A percentile compares a stretch with the other conserved stretches of the same genome.
Conservation (phyloP, 2,797 vertebrate species). For the Varecia variegata region DNA sequence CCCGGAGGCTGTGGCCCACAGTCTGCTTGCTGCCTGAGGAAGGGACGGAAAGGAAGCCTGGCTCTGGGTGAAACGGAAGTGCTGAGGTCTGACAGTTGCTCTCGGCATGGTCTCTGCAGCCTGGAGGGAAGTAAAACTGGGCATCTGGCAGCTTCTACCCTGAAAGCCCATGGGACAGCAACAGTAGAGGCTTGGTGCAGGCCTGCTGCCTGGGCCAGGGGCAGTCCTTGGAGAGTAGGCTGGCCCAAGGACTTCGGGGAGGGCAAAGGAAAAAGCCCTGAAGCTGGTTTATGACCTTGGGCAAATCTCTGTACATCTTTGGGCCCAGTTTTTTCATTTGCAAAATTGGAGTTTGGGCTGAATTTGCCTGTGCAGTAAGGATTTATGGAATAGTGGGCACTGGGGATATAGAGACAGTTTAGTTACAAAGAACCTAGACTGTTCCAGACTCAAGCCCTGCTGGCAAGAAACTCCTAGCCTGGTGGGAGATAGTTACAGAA, state of each 20-base stretch:
- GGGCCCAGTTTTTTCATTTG: neutral
- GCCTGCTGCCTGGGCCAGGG: neutral
- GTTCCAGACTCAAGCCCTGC: neutral
- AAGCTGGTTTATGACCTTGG: neutral
- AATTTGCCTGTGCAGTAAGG: neutral
- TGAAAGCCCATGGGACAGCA: constrained; percentile 53
- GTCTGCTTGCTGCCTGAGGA: neutral
- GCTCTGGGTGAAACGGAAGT: constrained; percentile 57
- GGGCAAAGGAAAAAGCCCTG: neutral
- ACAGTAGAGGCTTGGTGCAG: constrained; percentile 3
- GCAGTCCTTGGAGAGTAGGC: neutral
- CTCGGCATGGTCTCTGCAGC: neutral
- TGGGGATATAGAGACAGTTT: neutral
- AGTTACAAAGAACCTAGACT: neutral
- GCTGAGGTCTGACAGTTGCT: constrained; percentile 59
- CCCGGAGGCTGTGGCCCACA: neutral
- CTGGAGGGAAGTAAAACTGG: constrained; percentile 71
- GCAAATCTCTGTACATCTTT: constrained; percentile 3
- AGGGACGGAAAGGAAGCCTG: constrained; percentile 61
- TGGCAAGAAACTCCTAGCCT: neutral
- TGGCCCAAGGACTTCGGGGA: neutral
- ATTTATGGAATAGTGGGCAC: constrained; percentile 1
- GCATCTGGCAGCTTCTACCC: neutral
- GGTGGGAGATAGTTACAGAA: neutral
- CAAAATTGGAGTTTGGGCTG: neutral